A percentile compares a stretch with the other conserved stretches of the same genome.
These are phyloP conservation scores for Stomatorhinus walkeri DNA, from an alignment of 2,797 vertebrate species.

Conservation along the genomic window DNA sequence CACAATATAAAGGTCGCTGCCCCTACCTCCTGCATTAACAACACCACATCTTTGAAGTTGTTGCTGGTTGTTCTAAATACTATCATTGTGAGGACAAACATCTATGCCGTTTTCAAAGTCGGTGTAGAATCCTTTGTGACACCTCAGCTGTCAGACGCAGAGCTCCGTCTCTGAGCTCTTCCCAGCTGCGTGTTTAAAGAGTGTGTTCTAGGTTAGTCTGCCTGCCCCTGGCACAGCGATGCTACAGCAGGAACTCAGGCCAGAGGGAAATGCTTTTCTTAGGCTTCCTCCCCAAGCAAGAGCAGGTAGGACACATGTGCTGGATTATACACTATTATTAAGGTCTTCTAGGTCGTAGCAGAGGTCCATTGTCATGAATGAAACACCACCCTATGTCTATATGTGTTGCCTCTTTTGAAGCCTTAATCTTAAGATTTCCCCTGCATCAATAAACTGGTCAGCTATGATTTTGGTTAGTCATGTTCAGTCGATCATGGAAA, in stretches of 20 bases:
- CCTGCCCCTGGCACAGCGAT: neutral
- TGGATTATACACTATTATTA: neutral
- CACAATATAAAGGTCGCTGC: neutral
- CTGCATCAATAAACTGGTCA: neutral
- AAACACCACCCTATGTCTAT: neutral
- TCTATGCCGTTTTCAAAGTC: neutral
- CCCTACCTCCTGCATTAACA: neutral
- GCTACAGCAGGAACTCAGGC: neutral
- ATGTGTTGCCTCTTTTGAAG: neutral
- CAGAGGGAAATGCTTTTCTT: neutral
- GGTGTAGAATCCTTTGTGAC: neutral
- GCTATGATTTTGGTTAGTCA: neutral
- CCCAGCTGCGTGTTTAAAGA: neutral
- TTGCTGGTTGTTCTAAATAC: neutral
- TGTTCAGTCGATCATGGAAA: neutral
- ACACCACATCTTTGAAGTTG: neutral
- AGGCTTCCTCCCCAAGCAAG: conserved; percentile 6
- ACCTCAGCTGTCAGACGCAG: neutral
- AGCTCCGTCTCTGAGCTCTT: neutral
- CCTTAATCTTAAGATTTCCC: neutral
- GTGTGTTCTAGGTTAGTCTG: neutral
- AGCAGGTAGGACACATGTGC: conserved; percentile 9
- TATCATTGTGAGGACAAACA: neutral
- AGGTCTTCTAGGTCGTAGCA: neutral
- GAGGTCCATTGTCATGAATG: neutral